A percentile compares a stretch with the other conserved stretches of the same genome.
Evolutionary conservation across 2,888 invertebrate genomes (phyloP).

Genomic region (Melipona beecheii): DNA sequence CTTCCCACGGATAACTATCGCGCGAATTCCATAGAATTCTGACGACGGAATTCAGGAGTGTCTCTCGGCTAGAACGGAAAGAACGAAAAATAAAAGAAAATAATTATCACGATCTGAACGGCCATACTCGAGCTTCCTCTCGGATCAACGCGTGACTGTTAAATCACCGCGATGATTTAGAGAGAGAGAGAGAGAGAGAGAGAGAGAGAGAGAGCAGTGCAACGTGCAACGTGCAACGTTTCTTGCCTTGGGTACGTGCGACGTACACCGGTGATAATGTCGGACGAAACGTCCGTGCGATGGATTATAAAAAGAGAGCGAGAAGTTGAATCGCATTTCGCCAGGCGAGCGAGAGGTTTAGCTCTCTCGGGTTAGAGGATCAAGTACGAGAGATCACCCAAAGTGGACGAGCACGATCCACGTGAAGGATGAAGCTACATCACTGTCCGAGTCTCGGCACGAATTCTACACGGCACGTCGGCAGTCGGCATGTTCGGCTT

Average conservation of each 20-base stretch:
- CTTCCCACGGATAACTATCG: slow-evolving; percentile 13
- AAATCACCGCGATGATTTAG: slow-evolving; percentile 34
- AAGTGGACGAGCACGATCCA: slow-evolving; percentile 63
- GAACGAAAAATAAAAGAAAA: not conserved
- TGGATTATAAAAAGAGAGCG: not conserved
- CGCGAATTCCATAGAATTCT: not conserved
- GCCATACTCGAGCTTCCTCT: slow-evolving; percentile 5
- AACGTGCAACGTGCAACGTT: not conserved
- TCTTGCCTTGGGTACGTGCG: not conserved
- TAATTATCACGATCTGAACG: slow-evolving; percentile 5
- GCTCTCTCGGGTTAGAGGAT: slow-evolving; percentile 52
- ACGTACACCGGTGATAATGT: slow-evolving; percentile 27
- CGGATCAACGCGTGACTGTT: slow-evolving; percentile 20
- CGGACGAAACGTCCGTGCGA: slow-evolving; percentile 6
- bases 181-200: not conserved
- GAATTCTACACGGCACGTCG: slow-evolving; percentile 49
- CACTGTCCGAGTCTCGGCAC: slow-evolving; percentile 57
- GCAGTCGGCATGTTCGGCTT: slow-evolving; percentile 54
- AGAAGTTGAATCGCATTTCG: slow-evolving; percentile 9
- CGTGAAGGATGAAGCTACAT: slow-evolving; percentile 59
- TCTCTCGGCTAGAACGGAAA: not conserved
- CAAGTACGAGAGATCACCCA: slow-evolving; percentile 59
- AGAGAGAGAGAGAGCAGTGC: slow-evolving; percentile 6
- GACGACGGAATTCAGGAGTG: not conserved
- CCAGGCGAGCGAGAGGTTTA: not conserved